These are phyloP conservation scores for Varanus salvator DNA, from an alignment of 2,113 vertebrate genomes.

Conservation along the genomic window DNA sequence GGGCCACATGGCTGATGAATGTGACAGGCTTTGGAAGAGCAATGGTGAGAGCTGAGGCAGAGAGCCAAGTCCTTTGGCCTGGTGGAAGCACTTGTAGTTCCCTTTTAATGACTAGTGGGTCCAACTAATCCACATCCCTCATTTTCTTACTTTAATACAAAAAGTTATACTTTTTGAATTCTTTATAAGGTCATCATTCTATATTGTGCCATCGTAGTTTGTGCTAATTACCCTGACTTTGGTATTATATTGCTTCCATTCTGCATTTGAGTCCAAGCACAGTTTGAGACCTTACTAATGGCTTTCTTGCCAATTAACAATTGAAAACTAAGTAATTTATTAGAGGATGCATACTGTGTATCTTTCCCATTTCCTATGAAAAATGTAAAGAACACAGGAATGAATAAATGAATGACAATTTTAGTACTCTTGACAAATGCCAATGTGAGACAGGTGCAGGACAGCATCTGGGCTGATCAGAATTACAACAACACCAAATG, in stretches of 20 bases:
- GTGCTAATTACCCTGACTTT: not conserved
- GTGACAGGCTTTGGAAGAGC: too few relatives aligned
- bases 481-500: not conserved
- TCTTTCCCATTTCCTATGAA: constrained; percentile 51
- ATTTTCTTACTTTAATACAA: not conserved
- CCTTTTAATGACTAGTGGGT: not conserved
- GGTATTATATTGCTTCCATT: not conserved
- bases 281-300: constrained; percentile 36
- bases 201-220: not conserved
- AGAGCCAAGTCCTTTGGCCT: too few relatives aligned
- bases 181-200: constrained; percentile 9
- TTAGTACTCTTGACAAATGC: not conserved
- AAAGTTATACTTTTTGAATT: not conserved
- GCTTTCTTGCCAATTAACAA: constrained; percentile 11
- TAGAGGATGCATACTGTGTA: constrained; percentile 25
- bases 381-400: constrained; percentile 16
- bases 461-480: not conserved
- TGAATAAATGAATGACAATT: not conserved
- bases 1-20: too few relatives aligned
- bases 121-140: not conserved
- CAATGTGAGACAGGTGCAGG: not conserved
- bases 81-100: too few relatives aligned
- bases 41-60: too few relatives aligned
- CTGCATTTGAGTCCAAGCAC: constrained; percentile 21
- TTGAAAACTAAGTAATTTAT: constrained; percentile 46